Evolutionary conservation across 2,113 vertebrate species (phyloP), one percentile per base, ranked within the genome.

Genomic region (Apaloderma vittatum): DNA sequence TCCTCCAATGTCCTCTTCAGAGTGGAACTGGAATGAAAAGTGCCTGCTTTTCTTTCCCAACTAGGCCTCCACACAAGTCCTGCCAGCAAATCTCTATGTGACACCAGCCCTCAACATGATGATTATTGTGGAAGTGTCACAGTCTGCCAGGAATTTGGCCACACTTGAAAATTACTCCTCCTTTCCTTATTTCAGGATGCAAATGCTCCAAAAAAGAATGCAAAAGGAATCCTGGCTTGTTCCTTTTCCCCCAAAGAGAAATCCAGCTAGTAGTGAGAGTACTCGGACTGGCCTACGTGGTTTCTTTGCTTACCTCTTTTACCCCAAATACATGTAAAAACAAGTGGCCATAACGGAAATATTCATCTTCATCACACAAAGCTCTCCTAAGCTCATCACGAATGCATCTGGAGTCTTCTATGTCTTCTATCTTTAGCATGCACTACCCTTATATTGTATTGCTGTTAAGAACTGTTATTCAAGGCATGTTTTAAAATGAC

Each of bases 1-100:
- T 78, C 59, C 65, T 91, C 68, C 75, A 73, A 45, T 34, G 93
- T 49, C 70, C 91, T 77, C 65, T 82, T 85, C 48, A 87, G 29
- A 96, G 72, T 86, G n/a, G 59, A 93, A 77, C 37, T 76, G 54
- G 70, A 94, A 86, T 48, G 51, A 88, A 92, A 93, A 91, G 48
- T 92, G 46, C 54, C 80, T 74, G 63, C 66, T 81, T 96, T 94
- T 87, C 80, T 93, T 91, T 86, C 62, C 0, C 0, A 95, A 87
- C 86, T 49, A 94, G 89, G 76, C 65, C 73, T 85, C 81, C 1
- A 1, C 3, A 7, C 52, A 92, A 95, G 63, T 18, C 74, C 55
- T 91, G 84, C 81, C 74, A 94, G 90, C 52, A 83, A 89, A 94
- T 71, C 86, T 95, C 86, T 79, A 55, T 46, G 74, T 83, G 80